phyloP scores from a whole-genome alignment of 2,113 vertebrate genomes.

The Phaethon lepturus region DNA sequence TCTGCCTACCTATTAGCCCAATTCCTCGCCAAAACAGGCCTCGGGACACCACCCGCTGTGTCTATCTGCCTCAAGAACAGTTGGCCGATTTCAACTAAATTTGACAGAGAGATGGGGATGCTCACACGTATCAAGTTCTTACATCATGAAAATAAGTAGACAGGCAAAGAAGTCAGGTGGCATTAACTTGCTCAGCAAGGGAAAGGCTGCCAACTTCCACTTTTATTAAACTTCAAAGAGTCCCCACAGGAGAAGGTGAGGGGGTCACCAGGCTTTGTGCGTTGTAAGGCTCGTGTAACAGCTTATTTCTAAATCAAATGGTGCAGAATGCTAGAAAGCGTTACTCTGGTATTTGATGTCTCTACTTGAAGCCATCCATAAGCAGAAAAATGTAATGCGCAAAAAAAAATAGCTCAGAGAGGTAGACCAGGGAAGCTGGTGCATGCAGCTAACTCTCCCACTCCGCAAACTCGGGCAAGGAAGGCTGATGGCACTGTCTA shows the following conservation, averaged over 20 bases:
- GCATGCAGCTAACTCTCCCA: neutral
- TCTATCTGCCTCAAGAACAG: neutral
- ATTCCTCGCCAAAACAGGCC: neutral
- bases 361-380: neutral
- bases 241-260: conserved; percentile 26
- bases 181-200: neutral
- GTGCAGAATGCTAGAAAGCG: neutral
- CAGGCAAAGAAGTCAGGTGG: neutral
- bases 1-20: neutral
- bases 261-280: neutral
- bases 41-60: fast-evolving
- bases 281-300: neutral
- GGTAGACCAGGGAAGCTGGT: neutral
- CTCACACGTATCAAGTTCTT: neutral
- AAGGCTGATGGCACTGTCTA: neutral
- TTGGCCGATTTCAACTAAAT: neutral
- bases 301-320: neutral
- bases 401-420: neutral
- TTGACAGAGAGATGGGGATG: neutral
- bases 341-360: neutral
- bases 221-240: conserved; percentile 23
- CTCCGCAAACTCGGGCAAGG: neutral
- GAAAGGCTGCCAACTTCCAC: conserved; percentile 1
- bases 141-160: neutral
- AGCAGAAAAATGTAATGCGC: neutral